Evolutionary conservation across 2,797 vertebrate genomes (phyloP).

Genomic region (Phoeniculus purpureus): DNA sequence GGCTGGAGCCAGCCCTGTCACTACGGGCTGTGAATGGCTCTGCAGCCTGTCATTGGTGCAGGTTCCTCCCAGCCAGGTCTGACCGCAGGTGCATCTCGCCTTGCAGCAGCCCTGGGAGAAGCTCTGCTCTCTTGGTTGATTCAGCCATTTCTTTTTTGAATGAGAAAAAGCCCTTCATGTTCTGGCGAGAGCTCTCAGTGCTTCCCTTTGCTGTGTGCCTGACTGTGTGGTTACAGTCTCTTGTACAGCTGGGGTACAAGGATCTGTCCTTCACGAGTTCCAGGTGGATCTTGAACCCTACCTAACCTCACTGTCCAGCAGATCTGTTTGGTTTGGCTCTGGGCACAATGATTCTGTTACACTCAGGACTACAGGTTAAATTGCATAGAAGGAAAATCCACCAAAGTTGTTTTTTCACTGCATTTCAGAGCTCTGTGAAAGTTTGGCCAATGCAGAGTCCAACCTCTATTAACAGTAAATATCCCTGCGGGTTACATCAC

Average conservation of each 20-base stretch:
- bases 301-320: neutral
- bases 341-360: neutral
- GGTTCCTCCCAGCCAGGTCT: neutral
- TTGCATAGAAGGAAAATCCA: neutral
- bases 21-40: fast-evolving
- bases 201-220: neutral
- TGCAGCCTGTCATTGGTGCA: fast-evolving
- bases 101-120: neutral
- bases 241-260: neutral
- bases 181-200: neutral
- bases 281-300: neutral
- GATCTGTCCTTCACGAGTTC: neutral
- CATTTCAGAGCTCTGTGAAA: neutral
- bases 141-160: neutral
- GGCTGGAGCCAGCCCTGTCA: neutral
- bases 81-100: neutral
- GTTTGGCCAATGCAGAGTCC: neutral
- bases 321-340: neutral
- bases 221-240: neutral
- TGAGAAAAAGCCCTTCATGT: neutral
- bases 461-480: neutral
- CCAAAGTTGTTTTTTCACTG: neutral
- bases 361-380: neutral
- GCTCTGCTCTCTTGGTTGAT: neutral
- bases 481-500: neutral